Base-by-base conservation (phyloP, 2,888 invertebrate species). In the Drosophila affinis region DNA sequence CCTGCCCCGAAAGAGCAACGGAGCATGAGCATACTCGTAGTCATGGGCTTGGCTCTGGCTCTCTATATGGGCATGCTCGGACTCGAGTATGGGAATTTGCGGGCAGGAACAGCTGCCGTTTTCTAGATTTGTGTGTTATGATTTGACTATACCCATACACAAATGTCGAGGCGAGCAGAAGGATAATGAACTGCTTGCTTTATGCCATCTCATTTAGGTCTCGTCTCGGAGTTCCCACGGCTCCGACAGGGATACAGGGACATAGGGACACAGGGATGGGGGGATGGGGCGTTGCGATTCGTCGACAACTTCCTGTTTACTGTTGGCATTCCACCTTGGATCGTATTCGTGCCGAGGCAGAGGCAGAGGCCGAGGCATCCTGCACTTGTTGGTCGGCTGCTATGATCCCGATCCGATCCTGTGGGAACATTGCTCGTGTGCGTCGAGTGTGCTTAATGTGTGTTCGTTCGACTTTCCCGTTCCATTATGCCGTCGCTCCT, bases 1-100 rank as follows among this genome's bases (percentile, higher is more conserved):
- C 92, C 91, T 92, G 92, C 91, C 87, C 88, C 61, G 56, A 59
- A 77, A 72, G 75, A 59, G 56, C 87, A 81, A 51, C 69, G 79
- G 59, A 72, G 68, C 79, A 77, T 62, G 63, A 39, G 60, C 57
- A 58, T 34, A 14, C 12, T 14, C 34, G 34, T 49, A 67, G 62
- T 67, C n/a, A 51, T 29, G 49, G 27, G 24, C 21, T 48, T 21
- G 62, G 47, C 10, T 34, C 47, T 45, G 49, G 24, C 12, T 10
- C 32, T 18, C 58, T 12, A 0, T 12, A 10, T 24, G 24, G 24
- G 24, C 24, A 24, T 24, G 24, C 39, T n/a, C 14, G 6, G 39
- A 39, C n/a, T 39, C 39, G 39, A 39, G 76, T 81, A 89, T 88
- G 83, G 89, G 83, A 87, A 90, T 88, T 88, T 82, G 85, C 78